Evolutionary conservation across 1,140 invertebrate genomes (phyloP), one percentile per base, ranked within the genome.

Genomic region (Bombyx mori): DNA sequence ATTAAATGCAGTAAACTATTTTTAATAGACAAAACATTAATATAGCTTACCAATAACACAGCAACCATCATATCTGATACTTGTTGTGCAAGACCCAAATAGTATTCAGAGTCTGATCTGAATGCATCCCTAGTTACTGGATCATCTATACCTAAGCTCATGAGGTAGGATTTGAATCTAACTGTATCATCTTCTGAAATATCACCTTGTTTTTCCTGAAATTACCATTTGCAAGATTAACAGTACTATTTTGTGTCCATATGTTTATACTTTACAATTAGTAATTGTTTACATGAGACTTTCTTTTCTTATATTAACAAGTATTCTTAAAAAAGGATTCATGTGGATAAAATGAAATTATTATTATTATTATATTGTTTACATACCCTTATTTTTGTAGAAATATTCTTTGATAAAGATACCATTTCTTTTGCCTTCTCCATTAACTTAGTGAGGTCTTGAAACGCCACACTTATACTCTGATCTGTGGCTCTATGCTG

Each of bases 351-450:
- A 18, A 2, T 58, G 48, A 7, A 42, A 8, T 51, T 45, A 43
- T 50, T 60, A 35, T 35, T 35, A 35, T 35, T 35, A 35, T 35
- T 35, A 35, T 35, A 35, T 1, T 35, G 26, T 35, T 35, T 35
- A 82, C 72, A 88, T 87, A 94, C 93, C 90, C 94, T 92, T 70
- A 99, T 97, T 91, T 98, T 98, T 57, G 91, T 91, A 46, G 97
- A 97, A 74, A 99, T 99, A 60, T 90, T 95, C 79, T 96, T 97
- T 1, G 97, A 96, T 65, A 99, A 88, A 3, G 89, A 82, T 18
- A 99, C 98, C 98, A 99, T 99, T 63, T 99, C 97, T 89, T 98
- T 96, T 5, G 98, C 97, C 92, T 97, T 97, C 57, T 91, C 92
- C 94, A 99, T 99, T 0, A 99, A 89, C 75, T 97, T 96, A 73